Evolutionary conservation across 2,797 vertebrate species (phyloP), one percentile per base, ranked within the genome.

Genomic region (Sebastes flavidus): DNA sequence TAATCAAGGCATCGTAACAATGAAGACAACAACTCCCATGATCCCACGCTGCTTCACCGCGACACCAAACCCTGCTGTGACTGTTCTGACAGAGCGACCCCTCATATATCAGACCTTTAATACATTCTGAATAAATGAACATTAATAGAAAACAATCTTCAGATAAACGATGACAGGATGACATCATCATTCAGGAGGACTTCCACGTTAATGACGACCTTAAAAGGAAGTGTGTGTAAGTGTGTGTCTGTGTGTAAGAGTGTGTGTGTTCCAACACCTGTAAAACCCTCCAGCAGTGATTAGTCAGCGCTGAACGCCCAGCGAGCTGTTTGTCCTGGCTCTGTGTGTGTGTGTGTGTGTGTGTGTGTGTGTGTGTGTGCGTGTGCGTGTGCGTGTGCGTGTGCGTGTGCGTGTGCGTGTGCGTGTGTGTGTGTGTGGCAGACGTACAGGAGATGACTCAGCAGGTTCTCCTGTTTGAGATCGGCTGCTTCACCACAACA

Each of bases 391-490:
- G n/a, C n/a, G n/a, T n/a, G n/a, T n/a, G n/a, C n/a, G n/a, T n/a
- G n/a, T n/a, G n/a, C n/a, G n/a, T n/a, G n/a, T n/a, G n/a, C n/a
- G n/a, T n/a, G n/a, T n/a, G n/a, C n/a, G n/a, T n/a, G n/a, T n/a
- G n/a, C n/a, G n/a, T 73, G 69, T 65, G 63, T 76, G 55, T 80
- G 66, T 63, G 69, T 72, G 73, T 63, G 62, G 56, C 66, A 55
- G 77, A 55, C 82, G 70, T 78, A 76, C 71, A 84, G 80, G 88
- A 88, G 74, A 85, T 90, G 88, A 90, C 58, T 88, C 88, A 86
- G 88, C 88, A 88, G 72, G 83, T 82, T 56, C 72, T 78, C 52
- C 16, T 68, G 81, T 86, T 80, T 82, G 78, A 84, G 80, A 78
- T 81, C 72, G 75, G 78, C 65, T 83, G 68, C 72, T 67, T 65